Evolutionary conservation across 2,797 vertebrate genomes (phyloP).

Genomic region (Arrhamphus sclerolepis): DNA sequence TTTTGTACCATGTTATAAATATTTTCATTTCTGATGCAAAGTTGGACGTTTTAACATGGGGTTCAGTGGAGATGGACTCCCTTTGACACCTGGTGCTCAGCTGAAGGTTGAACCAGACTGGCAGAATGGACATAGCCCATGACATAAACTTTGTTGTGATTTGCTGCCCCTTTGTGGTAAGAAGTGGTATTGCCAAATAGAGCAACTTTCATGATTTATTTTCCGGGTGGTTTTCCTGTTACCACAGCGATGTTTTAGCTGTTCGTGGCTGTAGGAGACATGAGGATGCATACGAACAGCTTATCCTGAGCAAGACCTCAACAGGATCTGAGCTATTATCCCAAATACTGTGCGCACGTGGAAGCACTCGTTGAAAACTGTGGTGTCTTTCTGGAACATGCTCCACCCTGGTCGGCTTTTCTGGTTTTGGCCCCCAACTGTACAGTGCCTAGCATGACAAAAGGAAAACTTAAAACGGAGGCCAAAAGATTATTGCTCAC

Average conservation of each 20-base stretch:
- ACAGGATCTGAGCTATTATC: slow-evolving; percentile 25
- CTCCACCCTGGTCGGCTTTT: slow-evolving; percentile 44
- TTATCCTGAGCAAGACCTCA: slow-evolving; percentile 34
- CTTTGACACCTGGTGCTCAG: too few relatives aligned
- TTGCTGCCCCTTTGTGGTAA: too few relatives aligned
- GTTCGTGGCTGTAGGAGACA: neutral
- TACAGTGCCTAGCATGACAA: slow-evolving; percentile 72
- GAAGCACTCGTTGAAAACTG: slow-evolving; percentile 38
- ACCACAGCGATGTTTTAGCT: slow-evolving; percentile 15
- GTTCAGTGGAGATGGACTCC: too few relatives aligned
- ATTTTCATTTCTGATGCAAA: too few relatives aligned
- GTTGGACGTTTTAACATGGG: too few relatives aligned
- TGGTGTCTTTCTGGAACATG: slow-evolving; percentile 30
- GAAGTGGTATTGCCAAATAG: too few relatives aligned
- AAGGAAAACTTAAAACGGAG: slow-evolving; percentile 63
- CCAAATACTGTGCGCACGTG: slow-evolving; percentile 46
- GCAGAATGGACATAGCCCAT: too few relatives aligned
- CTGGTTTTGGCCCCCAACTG: slow-evolving; percentile 48
- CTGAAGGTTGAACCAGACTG: too few relatives aligned
- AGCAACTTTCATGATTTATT: neutral
- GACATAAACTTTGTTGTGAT: too few relatives aligned
- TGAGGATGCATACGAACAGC: slow-evolving; percentile 22
- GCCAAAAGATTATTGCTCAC: slow-evolving; percentile 40
- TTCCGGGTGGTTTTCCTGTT: slow-evolving; percentile 17
- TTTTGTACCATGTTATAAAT: too few relatives aligned